These are phyloP conservation scores for Cylindroiulus punctatus DNA, from an alignment of 2,888 invertebrate genomes.

Conservation along the genomic window DNA sequence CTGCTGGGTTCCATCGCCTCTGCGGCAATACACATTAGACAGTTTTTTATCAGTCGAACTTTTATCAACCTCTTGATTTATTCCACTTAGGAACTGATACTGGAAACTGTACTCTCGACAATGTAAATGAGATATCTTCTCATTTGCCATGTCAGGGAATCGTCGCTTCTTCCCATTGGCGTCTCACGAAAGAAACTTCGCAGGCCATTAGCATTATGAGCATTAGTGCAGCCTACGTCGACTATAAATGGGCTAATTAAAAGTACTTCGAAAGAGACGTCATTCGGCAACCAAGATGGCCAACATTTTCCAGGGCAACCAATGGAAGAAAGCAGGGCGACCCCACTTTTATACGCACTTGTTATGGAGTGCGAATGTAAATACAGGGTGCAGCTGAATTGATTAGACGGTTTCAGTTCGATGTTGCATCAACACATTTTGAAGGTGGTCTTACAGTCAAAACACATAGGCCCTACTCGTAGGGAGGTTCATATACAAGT, in stretches of 20 bases:
- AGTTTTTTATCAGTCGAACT: slow-evolving; percentile 26
- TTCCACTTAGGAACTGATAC: slow-evolving; percentile 39
- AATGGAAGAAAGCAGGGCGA: too few species aligned
- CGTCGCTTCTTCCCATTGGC: slow-evolving; percentile 8
- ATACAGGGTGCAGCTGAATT: too few species aligned
- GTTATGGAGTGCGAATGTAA: too few species aligned
- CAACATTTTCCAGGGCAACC: too few species aligned
- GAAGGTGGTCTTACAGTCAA: too few species aligned
- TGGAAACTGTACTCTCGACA: slow-evolving; percentile 16
- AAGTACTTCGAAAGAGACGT: background rate
- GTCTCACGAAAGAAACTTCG: background rate
- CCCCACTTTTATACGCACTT: too few species aligned
- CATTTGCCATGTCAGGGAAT: slow-evolving; percentile 10
- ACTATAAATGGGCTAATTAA: slow-evolving; percentile 35
- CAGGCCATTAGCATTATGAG: slow-evolving; percentile 43
- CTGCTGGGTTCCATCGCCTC: background rate
- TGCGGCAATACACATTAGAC: background rate
- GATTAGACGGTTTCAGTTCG: too few species aligned
- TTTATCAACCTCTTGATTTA: slow-evolving; percentile 38
- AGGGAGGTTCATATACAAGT: too few species aligned
- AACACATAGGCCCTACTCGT: too few species aligned
- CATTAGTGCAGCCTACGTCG: slow-evolving; percentile 25
- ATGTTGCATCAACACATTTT: too few species aligned
- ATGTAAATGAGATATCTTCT: slow-evolving; percentile 35
- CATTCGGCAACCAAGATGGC: background rate